phyloP scores from a whole-genome alignment of 2,113 vertebrate species.

The Phylloscopus trochilus region DNA sequence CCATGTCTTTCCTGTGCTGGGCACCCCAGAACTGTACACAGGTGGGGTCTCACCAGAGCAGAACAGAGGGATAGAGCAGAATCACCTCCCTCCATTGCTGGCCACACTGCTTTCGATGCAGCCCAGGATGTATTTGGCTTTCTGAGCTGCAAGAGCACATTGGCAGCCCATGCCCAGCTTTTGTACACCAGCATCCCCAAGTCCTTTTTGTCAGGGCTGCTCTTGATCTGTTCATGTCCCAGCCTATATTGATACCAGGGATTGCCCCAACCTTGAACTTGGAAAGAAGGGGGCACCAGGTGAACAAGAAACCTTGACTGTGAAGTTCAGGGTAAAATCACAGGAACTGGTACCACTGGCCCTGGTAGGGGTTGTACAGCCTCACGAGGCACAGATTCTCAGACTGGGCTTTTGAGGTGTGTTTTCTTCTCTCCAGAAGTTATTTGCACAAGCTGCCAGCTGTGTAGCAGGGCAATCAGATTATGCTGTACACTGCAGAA shows the following conservation, averaged over 20 bases:
- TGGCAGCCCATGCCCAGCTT: background rate
- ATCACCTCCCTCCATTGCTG: background rate
- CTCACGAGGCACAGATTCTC: background rate
- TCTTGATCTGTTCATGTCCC: background rate
- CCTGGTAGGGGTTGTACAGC: fast-evolving
- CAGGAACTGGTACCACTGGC: background rate
- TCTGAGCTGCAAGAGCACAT: background rate
- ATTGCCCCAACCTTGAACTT: background rate
- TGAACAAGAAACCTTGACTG: background rate
- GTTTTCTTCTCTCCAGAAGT: background rate
- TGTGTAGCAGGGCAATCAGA: background rate
- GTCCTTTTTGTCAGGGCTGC: background rate
- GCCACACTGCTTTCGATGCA: background rate
- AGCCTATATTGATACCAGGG: background rate
- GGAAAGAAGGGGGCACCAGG: background rate
- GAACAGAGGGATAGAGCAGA: background rate
- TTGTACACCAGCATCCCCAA: background rate
- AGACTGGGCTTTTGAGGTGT: background rate
- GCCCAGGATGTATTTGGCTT: background rate
- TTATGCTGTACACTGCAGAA: background rate
- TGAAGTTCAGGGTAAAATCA: background rate
- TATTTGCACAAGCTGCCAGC: background rate
- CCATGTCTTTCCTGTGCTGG: background rate
- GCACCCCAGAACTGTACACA: background rate
- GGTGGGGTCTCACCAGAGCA: background rate